Evolutionary conservation across 2,113 vertebrate genomes (phyloP).

Genomic region (Seriola aureovittata): DNA sequence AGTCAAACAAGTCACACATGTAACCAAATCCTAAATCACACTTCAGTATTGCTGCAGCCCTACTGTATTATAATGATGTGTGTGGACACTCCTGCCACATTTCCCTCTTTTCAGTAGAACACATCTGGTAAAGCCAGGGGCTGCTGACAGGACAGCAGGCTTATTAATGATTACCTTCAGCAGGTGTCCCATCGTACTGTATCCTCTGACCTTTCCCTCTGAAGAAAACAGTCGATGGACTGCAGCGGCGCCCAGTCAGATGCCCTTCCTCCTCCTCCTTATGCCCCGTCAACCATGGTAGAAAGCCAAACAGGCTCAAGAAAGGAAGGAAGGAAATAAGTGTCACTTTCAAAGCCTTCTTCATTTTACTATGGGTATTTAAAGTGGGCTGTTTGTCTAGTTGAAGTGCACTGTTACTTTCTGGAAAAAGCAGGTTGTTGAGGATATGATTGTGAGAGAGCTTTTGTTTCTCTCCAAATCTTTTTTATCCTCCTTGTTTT

Average conservation of each 20-base stretch:
- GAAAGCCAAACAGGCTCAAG: constrained; percentile 49
- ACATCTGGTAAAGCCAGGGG: constrained; percentile 71
- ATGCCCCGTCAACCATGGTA: constrained; percentile 51
- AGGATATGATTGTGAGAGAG: constrained; percentile 5
- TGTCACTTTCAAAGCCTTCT: constrained; percentile 22
- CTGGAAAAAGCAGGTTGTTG: constrained; percentile 3
- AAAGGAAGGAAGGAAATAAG: constrained; percentile 8
- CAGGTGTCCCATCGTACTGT: constrained; percentile 75
- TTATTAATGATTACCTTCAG: constrained; percentile 82
- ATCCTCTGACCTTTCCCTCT: constrained; percentile 83
- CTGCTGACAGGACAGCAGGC: constrained; percentile 78
- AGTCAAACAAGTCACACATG: constrained; percentile 16
- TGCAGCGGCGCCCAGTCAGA: constrained; percentile 79
- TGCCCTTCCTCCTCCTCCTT: constrained; percentile 67
- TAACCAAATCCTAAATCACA: constrained; percentile 24
- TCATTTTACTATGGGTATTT: constrained; percentile 24
- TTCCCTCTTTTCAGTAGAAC: constrained; percentile 54
- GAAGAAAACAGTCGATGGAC: constrained; percentile 82
- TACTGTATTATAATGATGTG: constrained; percentile 43
- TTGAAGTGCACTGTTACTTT: constrained; percentile 21
- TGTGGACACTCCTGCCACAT: constrained; percentile 38
- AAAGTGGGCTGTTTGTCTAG: constrained; percentile 34
- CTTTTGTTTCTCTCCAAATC: constrained; percentile 24
- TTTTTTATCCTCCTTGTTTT: constrained; percentile 15
- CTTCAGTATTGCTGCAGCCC: constrained; percentile 4